These are phyloP conservation scores for Lepidostoma basale DNA, from an alignment of 1,140 invertebrate species.

Conservation along the genomic window DNA sequence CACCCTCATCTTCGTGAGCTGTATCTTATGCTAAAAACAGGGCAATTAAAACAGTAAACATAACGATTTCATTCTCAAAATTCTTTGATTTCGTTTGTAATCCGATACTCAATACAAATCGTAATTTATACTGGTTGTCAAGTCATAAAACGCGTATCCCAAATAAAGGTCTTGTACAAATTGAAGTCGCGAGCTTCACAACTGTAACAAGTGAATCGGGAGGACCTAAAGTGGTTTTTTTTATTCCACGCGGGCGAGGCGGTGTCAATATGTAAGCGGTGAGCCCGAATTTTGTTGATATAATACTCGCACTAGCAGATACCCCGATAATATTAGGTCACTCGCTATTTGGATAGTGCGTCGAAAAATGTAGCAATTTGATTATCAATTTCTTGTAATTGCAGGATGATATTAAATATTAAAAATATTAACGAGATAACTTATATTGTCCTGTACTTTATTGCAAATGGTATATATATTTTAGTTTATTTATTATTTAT, in stretches of 20 bases:
- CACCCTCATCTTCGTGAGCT: no score
- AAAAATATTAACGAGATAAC: no score
- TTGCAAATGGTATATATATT: no score
- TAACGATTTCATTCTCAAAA: no score
- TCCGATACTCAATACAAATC: neutral
- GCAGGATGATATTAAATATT: no score
- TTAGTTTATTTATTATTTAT: no score
- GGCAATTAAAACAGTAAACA: no score
- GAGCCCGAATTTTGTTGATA: neutral
- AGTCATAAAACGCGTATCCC: neutral
- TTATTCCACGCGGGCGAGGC: neutral
- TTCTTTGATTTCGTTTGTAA: no score
- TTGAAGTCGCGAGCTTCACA: neutral
- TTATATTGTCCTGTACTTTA: no score
- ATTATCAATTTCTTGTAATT: no score
- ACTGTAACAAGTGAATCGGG: slow-evolving; percentile 13
- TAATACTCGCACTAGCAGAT: slow-evolving; percentile 4
- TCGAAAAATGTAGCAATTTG: neutral
- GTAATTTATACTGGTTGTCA: neutral
- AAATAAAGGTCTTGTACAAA: neutral
- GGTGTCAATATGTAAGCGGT: neutral
- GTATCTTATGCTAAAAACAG: no score
- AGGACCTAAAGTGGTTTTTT: neutral
- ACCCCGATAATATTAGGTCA: neutral
- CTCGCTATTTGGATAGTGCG: neutral